Evolutionary conservation across 2,797 vertebrate genomes (phyloP).

Genomic region (Pogonophryne albipinna): DNA sequence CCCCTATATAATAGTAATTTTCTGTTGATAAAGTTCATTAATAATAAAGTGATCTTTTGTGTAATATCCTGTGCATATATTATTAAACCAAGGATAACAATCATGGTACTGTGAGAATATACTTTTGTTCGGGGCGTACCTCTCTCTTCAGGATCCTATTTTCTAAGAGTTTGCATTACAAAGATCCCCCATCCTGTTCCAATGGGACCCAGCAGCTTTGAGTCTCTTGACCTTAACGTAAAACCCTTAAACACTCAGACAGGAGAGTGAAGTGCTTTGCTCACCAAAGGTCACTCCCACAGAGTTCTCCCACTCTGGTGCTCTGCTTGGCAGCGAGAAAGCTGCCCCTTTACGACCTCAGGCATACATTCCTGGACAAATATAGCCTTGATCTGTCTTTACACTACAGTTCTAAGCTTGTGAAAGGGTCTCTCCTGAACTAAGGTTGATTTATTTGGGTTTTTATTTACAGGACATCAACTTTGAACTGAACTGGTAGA

Average conservation of each 20-base stretch:
- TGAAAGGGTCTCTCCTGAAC: constrained; percentile 15
- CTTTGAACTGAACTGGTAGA: constrained; percentile 7
- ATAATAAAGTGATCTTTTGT: neutral
- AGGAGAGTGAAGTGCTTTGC: constrained; percentile 71
- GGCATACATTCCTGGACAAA: constrained; percentile 68
- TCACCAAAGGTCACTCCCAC: constrained; percentile 80
- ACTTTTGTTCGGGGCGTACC: neutral
- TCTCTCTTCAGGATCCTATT: neutral
- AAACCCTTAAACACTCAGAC: constrained; percentile 76
- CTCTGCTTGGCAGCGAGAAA: constrained; percentile 52
- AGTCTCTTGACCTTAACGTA: constrained; percentile 80
- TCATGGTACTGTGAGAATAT: neutral
- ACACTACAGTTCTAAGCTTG: constrained; percentile 24
- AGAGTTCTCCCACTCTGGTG: constrained; percentile 69
- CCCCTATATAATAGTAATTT: neutral
- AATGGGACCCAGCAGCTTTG: constrained; percentile 64
- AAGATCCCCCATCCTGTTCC: constrained; percentile 40
- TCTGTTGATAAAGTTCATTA: neutral
- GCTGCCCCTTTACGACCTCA: constrained; percentile 47
- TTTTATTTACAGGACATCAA: constrained; percentile 12
- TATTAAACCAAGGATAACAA: neutral
- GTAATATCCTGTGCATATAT: neutral
- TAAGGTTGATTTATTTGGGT: constrained; percentile 14
- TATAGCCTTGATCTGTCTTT: constrained; percentile 61
- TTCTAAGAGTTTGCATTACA: constrained; percentile 8